Conservation (phyloP, 1,140 invertebrate species). For the Macrostomum lignano region DNA sequence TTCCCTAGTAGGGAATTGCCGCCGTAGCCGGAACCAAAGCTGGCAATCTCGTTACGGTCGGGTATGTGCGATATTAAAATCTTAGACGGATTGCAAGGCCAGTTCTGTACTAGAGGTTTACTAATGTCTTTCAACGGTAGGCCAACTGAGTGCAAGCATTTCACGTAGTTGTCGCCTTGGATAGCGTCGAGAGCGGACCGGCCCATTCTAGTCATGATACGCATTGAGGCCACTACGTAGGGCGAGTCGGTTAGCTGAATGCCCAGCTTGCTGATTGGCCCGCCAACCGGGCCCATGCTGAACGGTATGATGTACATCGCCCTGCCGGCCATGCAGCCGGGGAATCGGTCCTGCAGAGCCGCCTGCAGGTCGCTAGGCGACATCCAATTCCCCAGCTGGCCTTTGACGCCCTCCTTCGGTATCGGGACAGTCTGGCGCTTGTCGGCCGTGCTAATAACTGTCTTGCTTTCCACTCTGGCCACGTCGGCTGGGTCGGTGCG, state of each 20-base stretch:
- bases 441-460: conserved; percentile 62
- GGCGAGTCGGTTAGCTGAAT: conserved; percentile 71
- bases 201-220: conserved; percentile 76
- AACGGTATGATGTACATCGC: conserved; percentile 94
- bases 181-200: conserved; percentile 20
- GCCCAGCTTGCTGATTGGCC: conserved; percentile 67
- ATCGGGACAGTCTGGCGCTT: conserved; percentile 52
- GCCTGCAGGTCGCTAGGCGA: conserved; percentile 44
- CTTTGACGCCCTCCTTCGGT: conserved; percentile 18
- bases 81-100: conserved; percentile 83
- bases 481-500: conserved; percentile 84
- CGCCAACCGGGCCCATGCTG: conserved; percentile 70
- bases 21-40: conserved; percentile 79
- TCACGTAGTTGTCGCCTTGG: conserved; percentile 8
- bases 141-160: conserved; percentile 4
- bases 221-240: conserved; percentile 74
- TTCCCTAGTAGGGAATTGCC: conserved; percentile 95
- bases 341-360: conserved; percentile 50
- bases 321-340: conserved; percentile 62
- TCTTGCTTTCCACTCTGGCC: conserved; percentile 72
- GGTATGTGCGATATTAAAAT: conserved; percentile 32
- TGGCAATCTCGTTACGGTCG: conserved; percentile 49
- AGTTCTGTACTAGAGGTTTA: conserved; percentile 36
- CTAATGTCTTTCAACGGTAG: neutral
- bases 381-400: conserved; percentile 62